These are phyloP conservation scores for Sebastes kiyomatsui DNA, from an alignment of 2,797 vertebrate genomes.

Conservation along the genomic window DNA sequence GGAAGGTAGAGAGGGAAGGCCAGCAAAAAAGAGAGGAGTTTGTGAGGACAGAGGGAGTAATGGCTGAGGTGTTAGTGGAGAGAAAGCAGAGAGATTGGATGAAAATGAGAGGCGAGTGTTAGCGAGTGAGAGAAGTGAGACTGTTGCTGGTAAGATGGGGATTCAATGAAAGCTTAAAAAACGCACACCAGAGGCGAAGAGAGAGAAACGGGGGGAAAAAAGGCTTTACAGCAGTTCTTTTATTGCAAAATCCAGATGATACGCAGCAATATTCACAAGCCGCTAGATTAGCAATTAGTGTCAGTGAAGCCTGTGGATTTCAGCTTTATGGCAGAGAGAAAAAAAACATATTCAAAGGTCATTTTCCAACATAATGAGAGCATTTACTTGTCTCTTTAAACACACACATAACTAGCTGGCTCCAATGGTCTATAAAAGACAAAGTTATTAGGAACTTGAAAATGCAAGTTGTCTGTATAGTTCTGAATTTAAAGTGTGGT, in stretches of 20 bases:
- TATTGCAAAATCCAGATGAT: conserved; percentile 62
- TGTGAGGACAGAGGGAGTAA: conserved; percentile 17
- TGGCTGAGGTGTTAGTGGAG: conserved; percentile 41
- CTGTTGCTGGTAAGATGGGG: conserved; percentile 53
- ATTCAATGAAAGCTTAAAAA: conserved; percentile 36
- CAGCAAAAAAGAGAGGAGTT: not conserved
- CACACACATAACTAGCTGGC: not conserved
- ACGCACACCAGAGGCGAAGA: conserved; percentile 19
- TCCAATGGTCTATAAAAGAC: conserved; percentile 22
- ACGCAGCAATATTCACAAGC: conserved; percentile 46
- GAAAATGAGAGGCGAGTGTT: conserved; percentile 48
- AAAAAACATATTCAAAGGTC: conserved; percentile 46
- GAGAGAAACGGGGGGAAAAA: conserved; percentile 6
- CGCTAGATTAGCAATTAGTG: conserved; percentile 58
- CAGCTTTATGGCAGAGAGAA: conserved; percentile 37
- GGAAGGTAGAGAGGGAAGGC: conserved; percentile 1
- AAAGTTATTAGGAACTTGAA: conserved; percentile 15
- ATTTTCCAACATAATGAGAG: conserved; percentile 40
- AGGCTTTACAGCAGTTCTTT: conserved; percentile 36
- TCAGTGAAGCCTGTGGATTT: conserved; percentile 44
- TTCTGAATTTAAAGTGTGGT: not conserved
- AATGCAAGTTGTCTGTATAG: conserved; percentile 12
- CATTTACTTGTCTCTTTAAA: conserved; percentile 22
- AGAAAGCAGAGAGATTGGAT: conserved; percentile 53
- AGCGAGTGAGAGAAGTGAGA: conserved; percentile 30